Evolutionary conservation across 2,888 invertebrate species (phyloP).

Genomic region (Caenorhabditis japonica): DNA sequence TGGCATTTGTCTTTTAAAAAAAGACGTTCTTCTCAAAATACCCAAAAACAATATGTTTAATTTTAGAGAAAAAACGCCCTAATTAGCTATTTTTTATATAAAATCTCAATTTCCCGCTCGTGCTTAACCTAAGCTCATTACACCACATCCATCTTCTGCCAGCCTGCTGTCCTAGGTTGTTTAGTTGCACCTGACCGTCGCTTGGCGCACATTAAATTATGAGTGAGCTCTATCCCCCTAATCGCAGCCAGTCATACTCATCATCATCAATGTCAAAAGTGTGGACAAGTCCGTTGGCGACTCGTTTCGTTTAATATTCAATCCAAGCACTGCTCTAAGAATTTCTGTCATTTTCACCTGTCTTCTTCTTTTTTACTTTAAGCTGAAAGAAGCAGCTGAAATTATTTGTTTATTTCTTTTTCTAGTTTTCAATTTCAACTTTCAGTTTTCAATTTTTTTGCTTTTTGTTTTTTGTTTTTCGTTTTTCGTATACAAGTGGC

Average conservation of each 20-base stretch:
- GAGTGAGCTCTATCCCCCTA: slow-evolving; percentile 41
- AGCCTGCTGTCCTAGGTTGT: slow-evolving; percentile 23
- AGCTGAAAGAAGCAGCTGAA: slow-evolving; percentile 6
- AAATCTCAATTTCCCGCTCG: too few relatives aligned
- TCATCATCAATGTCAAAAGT: slow-evolving; percentile 57
- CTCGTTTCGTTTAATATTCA: slow-evolving; percentile 45
- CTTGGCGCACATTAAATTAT: slow-evolving; percentile 56
- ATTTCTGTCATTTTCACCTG: slow-evolving; percentile 34
- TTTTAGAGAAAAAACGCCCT: too few relatives aligned
- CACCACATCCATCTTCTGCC: slow-evolving; percentile 17
- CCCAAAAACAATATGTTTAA: too few relatives aligned
- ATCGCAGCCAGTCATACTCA: slow-evolving; percentile 49
- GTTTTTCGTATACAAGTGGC: slow-evolving; percentile 1
- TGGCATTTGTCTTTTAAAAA: too few relatives aligned
- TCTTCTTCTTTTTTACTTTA: not conserved
- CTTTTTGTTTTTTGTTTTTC: not conserved
- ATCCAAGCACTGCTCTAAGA: slow-evolving; percentile 7
- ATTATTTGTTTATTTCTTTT: slow-evolving; percentile 1
- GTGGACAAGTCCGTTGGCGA: slow-evolving; percentile 34
- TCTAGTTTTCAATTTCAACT: not conserved
- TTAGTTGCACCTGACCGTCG: slow-evolving; percentile 47
- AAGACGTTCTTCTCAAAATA: too few relatives aligned
- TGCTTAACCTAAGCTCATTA: slow-evolving; percentile 17
- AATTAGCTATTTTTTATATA: too few relatives aligned
- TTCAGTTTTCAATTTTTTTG: not conserved